Conservation (phyloP, 2,888 invertebrate genomes). For the Caenorhabditis sp. region DNA sequence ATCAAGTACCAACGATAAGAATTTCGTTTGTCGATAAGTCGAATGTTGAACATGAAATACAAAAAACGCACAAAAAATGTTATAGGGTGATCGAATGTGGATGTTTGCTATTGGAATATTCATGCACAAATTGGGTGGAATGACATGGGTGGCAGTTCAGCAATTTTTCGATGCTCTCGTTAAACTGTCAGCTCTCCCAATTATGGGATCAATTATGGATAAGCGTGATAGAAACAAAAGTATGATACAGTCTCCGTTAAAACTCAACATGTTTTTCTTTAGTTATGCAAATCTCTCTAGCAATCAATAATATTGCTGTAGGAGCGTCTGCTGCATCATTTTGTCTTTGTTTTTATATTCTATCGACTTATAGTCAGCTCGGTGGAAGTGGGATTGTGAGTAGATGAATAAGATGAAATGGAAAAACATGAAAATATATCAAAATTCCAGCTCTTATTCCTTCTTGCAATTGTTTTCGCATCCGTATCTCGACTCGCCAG, state of each 20-base stretch:
- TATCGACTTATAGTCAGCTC: neutral
- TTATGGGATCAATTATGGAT: constrained; percentile 35
- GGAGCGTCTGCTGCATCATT: constrained; percentile 46
- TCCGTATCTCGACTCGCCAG: constrained; percentile 53
- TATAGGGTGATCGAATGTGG: constrained; percentile 61
- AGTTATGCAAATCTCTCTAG: constrained; percentile 33
- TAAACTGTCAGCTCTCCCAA: constrained; percentile 30
- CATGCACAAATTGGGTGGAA: constrained; percentile 50
- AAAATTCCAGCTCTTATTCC: constrained; percentile 8
- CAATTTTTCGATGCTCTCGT: constrained; percentile 46
- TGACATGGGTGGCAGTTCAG: constrained; percentile 54
- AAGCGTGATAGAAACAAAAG: constrained; percentile 29
- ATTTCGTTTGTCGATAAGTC: neutral
- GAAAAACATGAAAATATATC: neutral
- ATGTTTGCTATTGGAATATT: constrained; percentile 53
- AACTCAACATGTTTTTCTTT: neutral
- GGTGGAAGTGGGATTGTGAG: neutral
- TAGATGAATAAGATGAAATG: neutral
- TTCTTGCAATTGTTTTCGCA: constrained; percentile 34
- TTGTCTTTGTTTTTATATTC: constrained; percentile 22
- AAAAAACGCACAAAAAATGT: neutral
- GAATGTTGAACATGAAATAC: too few species aligned
- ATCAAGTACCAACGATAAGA: constrained; percentile 26
- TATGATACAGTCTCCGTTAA: neutral
- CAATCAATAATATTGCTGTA: constrained; percentile 55